Evolutionary conservation across 2,113 vertebrate species (phyloP), one percentile per base, ranked within the genome.

Genomic region (Bujurquina vittata): DNA sequence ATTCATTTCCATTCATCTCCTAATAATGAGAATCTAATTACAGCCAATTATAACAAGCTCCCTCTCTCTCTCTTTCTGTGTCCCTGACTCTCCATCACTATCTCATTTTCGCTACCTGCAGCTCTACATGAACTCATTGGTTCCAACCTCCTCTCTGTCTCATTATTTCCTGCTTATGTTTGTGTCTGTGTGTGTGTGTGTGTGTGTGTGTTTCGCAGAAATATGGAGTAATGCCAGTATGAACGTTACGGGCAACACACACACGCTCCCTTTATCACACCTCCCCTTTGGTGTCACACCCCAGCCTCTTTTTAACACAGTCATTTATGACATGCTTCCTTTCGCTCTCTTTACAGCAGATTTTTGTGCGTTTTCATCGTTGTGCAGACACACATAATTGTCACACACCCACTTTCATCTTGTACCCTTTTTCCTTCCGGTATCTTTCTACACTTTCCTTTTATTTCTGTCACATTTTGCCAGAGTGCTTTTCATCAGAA

Each of bases 21-120:
- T 84, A 69, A 90, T 94, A 93, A 94, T 92, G 87, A 90, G 88
- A 93, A 94, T 93, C 92, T 94, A 93, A 95, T 95, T 94, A 94
- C 90, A 84, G 91, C 84, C 94, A 95, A 94, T 95, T 94, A 92
- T 86, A 93, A 92, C 88, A 89, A 91, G 87, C 87, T 86, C 86
- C 86, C 84, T 79, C 83, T 80, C 74, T 67, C 26, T 29, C 40
- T 49, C 40, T 88, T 75, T 74, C 65, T 43, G 49, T 59, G 76
- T 65, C 59, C 56, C 65, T 7, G 33, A 57, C 58, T 46, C 31
- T 43, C 81, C 56, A 49, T 87, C 81, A 54, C 46, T 74, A 58
- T 83, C 58, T 80, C 43, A 22, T 52, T 81, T 54, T 56, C 72
- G 85, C 60, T 87, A 72, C 65, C 46, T 82, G 43, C 29, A 52